Evolutionary conservation across 2,888 invertebrate genomes (phyloP).

Genomic region (Petrolisthes cinctipes): DNA sequence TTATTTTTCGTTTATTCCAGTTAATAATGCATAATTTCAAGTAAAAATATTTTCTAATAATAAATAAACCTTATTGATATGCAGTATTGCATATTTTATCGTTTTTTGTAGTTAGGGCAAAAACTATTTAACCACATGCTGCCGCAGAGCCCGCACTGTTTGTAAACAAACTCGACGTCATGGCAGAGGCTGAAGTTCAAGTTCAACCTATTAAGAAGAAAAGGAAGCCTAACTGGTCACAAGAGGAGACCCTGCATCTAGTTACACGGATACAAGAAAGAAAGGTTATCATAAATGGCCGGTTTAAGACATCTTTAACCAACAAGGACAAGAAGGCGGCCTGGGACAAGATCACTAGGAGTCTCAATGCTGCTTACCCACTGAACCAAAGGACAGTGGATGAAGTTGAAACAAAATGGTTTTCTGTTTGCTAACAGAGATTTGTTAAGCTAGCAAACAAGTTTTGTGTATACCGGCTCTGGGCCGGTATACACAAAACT

Average conservation of each 20-base stretch:
- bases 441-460: no score
- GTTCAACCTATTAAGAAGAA: not conserved
- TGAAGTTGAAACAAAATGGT: not conserved
- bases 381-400: not conserved
- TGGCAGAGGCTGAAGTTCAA: not conserved
- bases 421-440: no score
- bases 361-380: not conserved
- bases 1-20: no score
- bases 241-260: not conserved
- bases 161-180: not conserved
- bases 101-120: no score
- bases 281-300: not conserved
- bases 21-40: no score
- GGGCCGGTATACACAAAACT: no score
- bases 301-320: not conserved
- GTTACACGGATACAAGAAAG: not conserved
- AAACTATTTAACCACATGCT: no score
- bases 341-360: not conserved
- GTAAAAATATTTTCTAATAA: no score
- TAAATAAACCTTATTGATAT: no score
- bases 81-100: no score
- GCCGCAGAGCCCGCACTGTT: no score
- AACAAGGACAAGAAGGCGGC: not conserved
- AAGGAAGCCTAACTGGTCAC: not conserved
- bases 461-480: no score